Evolutionary conservation across 2,797 vertebrate genomes (phyloP).

Genomic region (Spinus olivaceus): DNA sequence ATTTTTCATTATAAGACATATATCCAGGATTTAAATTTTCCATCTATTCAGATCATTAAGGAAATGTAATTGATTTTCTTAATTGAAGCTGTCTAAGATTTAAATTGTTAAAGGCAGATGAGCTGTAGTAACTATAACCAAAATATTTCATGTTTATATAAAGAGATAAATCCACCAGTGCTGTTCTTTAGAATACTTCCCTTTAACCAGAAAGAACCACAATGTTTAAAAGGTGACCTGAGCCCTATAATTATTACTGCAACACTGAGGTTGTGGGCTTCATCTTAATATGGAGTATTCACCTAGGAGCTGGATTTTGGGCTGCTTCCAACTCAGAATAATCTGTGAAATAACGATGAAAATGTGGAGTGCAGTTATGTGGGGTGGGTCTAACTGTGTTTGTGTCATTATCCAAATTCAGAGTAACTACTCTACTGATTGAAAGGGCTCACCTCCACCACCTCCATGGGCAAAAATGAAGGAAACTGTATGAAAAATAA

Average conservation of each 20-base stretch:
- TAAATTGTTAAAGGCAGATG: background rate
- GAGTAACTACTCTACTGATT: background rate
- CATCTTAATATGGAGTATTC: background rate
- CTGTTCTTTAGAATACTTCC: background rate
- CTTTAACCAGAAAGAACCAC: background rate
- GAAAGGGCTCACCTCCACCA: background rate
- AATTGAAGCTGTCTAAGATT: background rate
- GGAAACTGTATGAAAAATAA: background rate
- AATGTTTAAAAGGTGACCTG: background rate
- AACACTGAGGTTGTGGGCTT: background rate
- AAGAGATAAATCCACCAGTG: background rate
- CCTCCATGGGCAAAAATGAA: background rate
- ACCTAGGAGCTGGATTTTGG: background rate
- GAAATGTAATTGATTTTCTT: background rate
- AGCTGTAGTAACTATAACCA: background rate
- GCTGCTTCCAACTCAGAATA: background rate
- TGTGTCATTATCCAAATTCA: background rate
- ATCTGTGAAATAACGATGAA: background rate
- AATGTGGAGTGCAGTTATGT: background rate
- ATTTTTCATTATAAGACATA: background rate
- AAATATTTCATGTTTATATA: background rate
- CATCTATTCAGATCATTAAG: background rate
- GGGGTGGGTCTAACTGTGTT: background rate
- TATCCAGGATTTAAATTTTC: background rate
- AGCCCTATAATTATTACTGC: background rate